phyloP scores from a whole-genome alignment of 2,113 vertebrate genomes.

The Rhadina sibilatrix region DNA sequence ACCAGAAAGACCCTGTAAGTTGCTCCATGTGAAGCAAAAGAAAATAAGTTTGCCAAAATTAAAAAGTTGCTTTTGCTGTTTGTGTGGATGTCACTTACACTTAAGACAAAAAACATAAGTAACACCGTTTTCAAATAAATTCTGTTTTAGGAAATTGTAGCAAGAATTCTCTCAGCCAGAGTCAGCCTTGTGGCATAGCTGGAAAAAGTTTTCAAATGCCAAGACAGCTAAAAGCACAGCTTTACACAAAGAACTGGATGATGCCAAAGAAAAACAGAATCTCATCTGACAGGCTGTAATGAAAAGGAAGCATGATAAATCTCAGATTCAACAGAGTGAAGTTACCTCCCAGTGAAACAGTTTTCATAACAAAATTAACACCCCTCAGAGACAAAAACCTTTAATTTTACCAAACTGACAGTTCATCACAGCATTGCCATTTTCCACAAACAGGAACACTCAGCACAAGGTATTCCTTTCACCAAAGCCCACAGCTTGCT shows the following conservation, averaged over 20 bases:
- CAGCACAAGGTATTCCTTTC: not conserved
- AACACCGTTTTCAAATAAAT: not conserved
- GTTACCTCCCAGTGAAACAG: not conserved
- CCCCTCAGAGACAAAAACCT: not conserved
- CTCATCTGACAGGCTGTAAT: not conserved
- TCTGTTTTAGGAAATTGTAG: not conserved
- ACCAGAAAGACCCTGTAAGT: not conserved
- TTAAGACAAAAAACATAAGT: not conserved
- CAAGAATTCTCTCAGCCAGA: not conserved
- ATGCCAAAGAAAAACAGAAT: not conserved
- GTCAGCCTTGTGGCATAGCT: not conserved
- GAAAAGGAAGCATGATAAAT: not conserved
- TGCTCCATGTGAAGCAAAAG: not conserved
- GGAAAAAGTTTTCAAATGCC: not conserved
- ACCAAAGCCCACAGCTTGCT: not conserved
- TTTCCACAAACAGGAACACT: not conserved
- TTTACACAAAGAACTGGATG: not conserved
- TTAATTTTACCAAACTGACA: not conserved
- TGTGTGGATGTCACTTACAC: not conserved
- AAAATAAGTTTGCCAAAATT: not conserved
- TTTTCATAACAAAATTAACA: not conserved
- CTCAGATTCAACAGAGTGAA: not conserved
- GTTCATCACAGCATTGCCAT: not conserved
- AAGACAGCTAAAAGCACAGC: not conserved
- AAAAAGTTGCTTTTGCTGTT: not conserved